These are phyloP conservation scores for Alligator sinensis DNA, from an alignment of 2,113 vertebrate genomes.

Conservation along the genomic window DNA sequence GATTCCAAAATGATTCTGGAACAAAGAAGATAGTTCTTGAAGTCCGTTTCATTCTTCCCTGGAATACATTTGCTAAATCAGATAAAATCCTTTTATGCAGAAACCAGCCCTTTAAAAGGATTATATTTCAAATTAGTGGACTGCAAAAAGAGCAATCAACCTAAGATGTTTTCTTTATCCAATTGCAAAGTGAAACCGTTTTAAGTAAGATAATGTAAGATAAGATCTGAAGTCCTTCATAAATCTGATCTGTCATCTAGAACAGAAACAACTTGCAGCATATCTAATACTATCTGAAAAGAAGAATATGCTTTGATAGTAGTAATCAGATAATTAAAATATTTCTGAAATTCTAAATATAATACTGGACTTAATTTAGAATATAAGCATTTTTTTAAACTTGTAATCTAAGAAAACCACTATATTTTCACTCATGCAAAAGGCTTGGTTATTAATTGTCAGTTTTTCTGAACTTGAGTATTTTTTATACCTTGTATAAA, in stretches of 20 bases:
- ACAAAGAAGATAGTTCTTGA: slow-evolving; percentile 72
- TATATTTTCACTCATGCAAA: neutral
- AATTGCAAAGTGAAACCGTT: slow-evolving; percentile 12
- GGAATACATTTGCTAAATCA: slow-evolving; percentile 74
- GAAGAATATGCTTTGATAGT: slow-evolving; percentile 12
- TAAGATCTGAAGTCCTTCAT: slow-evolving; percentile 21
- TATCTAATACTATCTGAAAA: neutral
- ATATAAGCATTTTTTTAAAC: neutral
- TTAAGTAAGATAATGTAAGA: slow-evolving; percentile 25
- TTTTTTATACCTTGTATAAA: neutral
- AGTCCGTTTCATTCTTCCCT: slow-evolving; percentile 67
- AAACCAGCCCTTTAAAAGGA: slow-evolving; percentile 53
- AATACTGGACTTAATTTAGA: slow-evolving; percentile 2
- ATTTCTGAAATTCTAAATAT: neutral
- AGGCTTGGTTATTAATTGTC: neutral
- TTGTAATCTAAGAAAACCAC: neutral
- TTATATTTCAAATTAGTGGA: slow-evolving; percentile 66
- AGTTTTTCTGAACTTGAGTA: neutral
- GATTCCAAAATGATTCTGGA: slow-evolving; percentile 69
- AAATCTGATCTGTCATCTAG: slow-evolving; percentile 9
- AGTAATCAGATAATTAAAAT: neutral
- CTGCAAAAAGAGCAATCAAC: slow-evolving; percentile 64
- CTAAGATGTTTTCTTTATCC: slow-evolving; percentile 53
- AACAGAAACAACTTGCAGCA: slow-evolving; percentile 36
- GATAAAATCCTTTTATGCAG: slow-evolving; percentile 60